Base-by-base conservation (phyloP, 2,888 invertebrate genomes). In the Andrena hattorfiana region DNA sequence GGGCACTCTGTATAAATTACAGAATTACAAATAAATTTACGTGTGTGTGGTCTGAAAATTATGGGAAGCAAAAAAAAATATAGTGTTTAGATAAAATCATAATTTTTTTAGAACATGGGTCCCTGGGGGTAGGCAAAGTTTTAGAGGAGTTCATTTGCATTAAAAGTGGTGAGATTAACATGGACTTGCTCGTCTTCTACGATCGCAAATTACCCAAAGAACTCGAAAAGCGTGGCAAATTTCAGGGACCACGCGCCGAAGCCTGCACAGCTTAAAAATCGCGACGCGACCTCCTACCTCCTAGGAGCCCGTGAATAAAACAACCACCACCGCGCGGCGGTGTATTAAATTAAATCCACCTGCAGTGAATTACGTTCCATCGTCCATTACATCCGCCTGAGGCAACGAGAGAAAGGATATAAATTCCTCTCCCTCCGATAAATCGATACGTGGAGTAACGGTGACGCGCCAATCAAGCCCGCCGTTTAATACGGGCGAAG, bases 381-480 rank as follows among this genome's bases (percentile, higher is more conserved):
- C 82, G 76, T 83, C 82, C 82, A 81, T 83, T 82, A 81, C 77
- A 82, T 82, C 77, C 60, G 75, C 73, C 77, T 51, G 71, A 68
- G 72, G 82, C 62, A 75, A 66, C 73, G 83, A 74, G 66, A 77
- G 66, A 77, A 82, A 82, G 81, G 83, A 83, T 83, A 83, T 82
- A 83, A 83, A 82, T 82, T 83, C 82, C 81, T 68, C 77, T 72
- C 83, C 73, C 82, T 49, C 62, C 83, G 82, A 83, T 83, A 83
- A 82, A 83, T 83, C 83, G 83, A 83, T 83, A 83, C 77, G 82
- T 72, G 10, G 82, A 82, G 72, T 72, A 82, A 82, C 83, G 83
- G 72, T 77, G 83, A 83, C 77, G 82, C 77, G 77, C 77, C 83
- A 82, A 83, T 83, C 82, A 83, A 83, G 72, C 72, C 35, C 26